These are phyloP conservation scores for Onychorhynchus coronatus DNA, from an alignment of 2,113 vertebrate genomes.

Conservation along the genomic window DNA sequence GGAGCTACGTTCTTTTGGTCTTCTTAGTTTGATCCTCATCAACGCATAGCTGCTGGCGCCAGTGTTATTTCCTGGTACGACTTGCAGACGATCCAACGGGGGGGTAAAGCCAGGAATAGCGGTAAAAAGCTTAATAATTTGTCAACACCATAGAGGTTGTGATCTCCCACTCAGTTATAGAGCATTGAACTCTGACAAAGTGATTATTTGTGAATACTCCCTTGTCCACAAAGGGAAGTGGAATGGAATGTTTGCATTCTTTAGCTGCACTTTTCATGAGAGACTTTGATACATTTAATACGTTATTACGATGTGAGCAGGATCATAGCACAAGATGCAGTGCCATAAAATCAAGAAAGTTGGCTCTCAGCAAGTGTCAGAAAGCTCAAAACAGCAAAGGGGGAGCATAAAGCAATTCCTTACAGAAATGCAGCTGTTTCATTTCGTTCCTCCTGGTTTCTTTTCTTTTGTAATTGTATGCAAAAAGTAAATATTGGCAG, in stretches of 20 bases:
- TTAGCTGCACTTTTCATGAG: neutral
- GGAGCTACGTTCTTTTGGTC: neutral
- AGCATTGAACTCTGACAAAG: neutral
- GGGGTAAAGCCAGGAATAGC: neutral
- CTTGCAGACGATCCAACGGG: accelerated
- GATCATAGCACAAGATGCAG: accelerated
- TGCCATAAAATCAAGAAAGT: neutral
- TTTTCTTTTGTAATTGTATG: neutral
- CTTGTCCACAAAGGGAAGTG: neutral
- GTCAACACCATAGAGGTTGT: accelerated
- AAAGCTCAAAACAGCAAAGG: neutral
- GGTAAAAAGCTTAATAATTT: neutral
- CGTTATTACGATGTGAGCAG: neutral
- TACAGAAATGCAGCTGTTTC: neutral
- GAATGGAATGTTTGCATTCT: neutral
- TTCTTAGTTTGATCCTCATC: neutral
- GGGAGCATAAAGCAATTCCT: neutral
- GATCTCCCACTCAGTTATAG: neutral
- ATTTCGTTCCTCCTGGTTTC: neutral
- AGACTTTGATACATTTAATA: neutral
- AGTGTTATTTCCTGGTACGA: accelerated
- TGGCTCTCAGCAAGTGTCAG: neutral
- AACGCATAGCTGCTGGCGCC: neutral
- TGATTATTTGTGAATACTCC: neutral
- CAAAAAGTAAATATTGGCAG: neutral